These are phyloP conservation scores for Musca domestica DNA, from an alignment of 1,140 invertebrate genomes.

Conservation along the genomic window DNA sequence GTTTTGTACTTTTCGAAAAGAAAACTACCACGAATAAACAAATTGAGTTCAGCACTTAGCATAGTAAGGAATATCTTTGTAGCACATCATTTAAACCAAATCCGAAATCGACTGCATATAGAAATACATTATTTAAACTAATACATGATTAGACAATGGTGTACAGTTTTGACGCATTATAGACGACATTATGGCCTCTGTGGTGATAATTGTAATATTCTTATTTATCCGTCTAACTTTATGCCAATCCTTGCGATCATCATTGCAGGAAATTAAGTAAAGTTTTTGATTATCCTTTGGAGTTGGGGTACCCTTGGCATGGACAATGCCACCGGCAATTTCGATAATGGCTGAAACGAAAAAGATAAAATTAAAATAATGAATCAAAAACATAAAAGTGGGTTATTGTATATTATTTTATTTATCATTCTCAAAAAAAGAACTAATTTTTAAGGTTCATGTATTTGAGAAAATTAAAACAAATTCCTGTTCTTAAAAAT, in stretches of 20 bases:
- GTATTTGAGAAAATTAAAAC: background rate
- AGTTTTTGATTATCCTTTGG: slow-evolving; percentile 14
- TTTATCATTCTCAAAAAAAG: too few relatives aligned
- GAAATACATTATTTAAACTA: slow-evolving; percentile 11
- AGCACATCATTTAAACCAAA: too few relatives aligned
- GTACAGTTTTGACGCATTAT: slow-evolving; percentile 24
- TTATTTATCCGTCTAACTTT: slow-evolving; percentile 18
- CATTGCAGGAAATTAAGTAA: slow-evolving; percentile 13
- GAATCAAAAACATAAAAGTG: too few relatives aligned
- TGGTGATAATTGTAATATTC: slow-evolving; percentile 21
- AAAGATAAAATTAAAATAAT: background rate
- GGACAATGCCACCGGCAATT: slow-evolving; percentile 20
- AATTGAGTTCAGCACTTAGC: background rate
- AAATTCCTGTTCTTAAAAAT: too few relatives aligned
- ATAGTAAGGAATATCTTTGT: background rate
- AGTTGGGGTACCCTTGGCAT: background rate
- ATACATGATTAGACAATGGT: background rate
- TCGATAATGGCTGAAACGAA: slow-evolving; percentile 25
- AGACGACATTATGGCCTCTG: slow-evolving; percentile 24
- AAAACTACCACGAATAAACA: background rate
- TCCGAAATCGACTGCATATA: too few relatives aligned
- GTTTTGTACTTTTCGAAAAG: too few relatives aligned
- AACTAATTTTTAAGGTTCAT: background rate
- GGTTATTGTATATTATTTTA: too few relatives aligned
- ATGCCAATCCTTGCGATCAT: slow-evolving; percentile 27